These are phyloP conservation scores for Perognathus longimembris DNA, from an alignment of 2,113 vertebrate species.

Conservation along the genomic window DNA sequence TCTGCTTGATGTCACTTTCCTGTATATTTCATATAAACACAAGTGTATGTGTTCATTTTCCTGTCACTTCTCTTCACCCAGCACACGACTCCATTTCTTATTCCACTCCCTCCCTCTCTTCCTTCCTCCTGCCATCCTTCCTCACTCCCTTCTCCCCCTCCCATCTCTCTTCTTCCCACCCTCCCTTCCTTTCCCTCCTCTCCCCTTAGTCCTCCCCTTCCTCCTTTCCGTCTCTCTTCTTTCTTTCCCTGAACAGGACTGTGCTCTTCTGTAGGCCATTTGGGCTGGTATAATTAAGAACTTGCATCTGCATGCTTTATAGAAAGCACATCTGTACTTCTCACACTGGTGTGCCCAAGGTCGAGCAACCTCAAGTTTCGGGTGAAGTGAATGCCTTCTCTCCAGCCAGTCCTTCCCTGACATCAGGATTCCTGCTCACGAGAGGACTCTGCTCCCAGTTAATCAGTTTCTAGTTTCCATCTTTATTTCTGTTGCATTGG, in stretches of 20 bases:
- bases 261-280: neutral
- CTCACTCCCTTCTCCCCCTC: too few species aligned
- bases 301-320: neutral
- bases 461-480: neutral
- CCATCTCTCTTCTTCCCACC: neutral
- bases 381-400: neutral
- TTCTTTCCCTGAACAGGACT: neutral
- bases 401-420: neutral
- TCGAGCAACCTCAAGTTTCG: neutral
- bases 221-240: too few species aligned
- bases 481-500: neutral
- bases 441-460: neutral
- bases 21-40: neutral
- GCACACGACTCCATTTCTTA: neutral
- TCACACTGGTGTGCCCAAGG: neutral
- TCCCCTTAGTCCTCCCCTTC: neutral
- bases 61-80: neutral
- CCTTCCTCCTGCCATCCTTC: too few species aligned
- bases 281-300: neutral
- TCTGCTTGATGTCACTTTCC: constrained; percentile 14
- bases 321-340: neutral
- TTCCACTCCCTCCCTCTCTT: too few species aligned
- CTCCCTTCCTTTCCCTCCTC: neutral
- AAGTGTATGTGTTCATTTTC: neutral
- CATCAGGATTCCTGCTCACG: neutral